Percentiles rank a stretch among this genome's conserved stretches.
phyloP scores from a whole-genome alignment of 2,113 vertebrate genomes.

The Gambusia holbrooki region DNA sequence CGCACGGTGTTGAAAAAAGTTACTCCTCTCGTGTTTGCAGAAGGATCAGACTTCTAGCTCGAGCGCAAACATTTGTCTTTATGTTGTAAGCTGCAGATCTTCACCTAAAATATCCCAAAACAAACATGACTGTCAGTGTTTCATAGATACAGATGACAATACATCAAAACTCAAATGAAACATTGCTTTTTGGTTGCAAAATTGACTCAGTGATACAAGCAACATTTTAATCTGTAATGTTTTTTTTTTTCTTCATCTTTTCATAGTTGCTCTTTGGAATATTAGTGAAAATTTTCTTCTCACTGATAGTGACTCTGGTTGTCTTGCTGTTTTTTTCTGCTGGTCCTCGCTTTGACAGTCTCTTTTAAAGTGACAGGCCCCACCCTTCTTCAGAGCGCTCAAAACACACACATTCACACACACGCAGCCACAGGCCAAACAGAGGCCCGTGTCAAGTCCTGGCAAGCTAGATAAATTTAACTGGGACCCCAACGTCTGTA shows the following conservation, averaged over 20 bases:
- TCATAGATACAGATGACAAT: not conserved
- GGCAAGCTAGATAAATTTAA: slow-evolving; percentile 62
- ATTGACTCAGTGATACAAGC: not conserved
- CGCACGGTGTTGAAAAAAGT: slow-evolving; percentile 14
- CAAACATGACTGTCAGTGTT: slow-evolving; percentile 7
- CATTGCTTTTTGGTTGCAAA: not conserved
- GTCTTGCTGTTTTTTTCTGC: slow-evolving; percentile 43
- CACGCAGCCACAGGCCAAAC: slow-evolving; percentile 34
- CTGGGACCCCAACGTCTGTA: slow-evolving; percentile 42
- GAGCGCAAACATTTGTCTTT: slow-evolving; percentile 49
- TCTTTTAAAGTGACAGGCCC: slow-evolving; percentile 54
- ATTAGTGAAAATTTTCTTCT: slow-evolving; percentile 25
- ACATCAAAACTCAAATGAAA: not conserved
- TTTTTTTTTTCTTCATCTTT: not conserved
- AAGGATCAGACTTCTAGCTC: slow-evolving; percentile 51
- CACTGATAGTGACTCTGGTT: slow-evolving; percentile 40
- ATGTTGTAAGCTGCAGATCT: slow-evolving; percentile 2
- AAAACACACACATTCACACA: not conserved
- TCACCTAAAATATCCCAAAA: slow-evolving; percentile 13
- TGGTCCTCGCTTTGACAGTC: slow-evolving; percentile 44
- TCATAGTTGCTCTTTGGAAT: not conserved
- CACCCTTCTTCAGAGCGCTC: not conserved
- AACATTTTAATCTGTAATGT: not conserved
- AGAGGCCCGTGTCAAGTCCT: slow-evolving; percentile 63
- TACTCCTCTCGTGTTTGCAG: slow-evolving; percentile 50